Percentiles rank a stretch among this genome's conserved stretches.
Conservation (phyloP, 2,888 invertebrate species). For the Cactoblastis cactorum region DNA sequence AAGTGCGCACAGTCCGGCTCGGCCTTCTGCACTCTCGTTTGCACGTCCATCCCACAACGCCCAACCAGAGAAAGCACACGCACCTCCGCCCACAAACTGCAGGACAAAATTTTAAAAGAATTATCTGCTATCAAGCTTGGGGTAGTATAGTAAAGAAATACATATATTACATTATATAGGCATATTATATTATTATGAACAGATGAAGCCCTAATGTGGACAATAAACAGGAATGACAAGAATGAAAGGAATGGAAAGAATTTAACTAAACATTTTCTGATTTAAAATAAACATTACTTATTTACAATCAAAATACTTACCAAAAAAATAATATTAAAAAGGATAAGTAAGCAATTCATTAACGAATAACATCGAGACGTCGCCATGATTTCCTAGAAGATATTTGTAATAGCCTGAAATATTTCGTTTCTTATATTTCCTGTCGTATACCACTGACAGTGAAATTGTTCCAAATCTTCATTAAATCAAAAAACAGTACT, state of each 20-base stretch:
- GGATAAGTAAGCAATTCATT: constrained; percentile 85
- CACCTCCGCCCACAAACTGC: constrained; percentile 52
- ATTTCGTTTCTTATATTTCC: background rate
- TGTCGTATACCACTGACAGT: background rate
- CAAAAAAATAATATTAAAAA: constrained; percentile 86
- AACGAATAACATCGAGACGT: constrained; percentile 84
- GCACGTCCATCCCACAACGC: constrained; percentile 62
- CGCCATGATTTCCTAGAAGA: constrained; percentile 68
- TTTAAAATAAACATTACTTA: background rate
- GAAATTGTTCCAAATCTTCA: background rate
- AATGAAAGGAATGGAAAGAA: too few species aligned
- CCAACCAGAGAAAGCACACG: constrained; percentile 56
- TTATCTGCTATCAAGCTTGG: too few species aligned
- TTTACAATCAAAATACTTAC: constrained; percentile 68
- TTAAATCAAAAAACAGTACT: background rate
- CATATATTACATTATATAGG: too few species aligned
- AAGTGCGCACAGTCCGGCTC: constrained; percentile 63
- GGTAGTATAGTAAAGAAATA: too few species aligned
- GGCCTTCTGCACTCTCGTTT: constrained; percentile 46
- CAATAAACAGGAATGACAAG: too few species aligned
- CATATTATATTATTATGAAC: too few species aligned
- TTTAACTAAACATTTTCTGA: too few species aligned
- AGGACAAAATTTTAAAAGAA: background rate
- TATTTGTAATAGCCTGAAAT: background rate
- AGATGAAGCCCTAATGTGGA: too few species aligned